A percentile compares a stretch with the other conserved stretches of the same genome.
Evolutionary conservation across 2,888 invertebrate genomes (phyloP).

Genomic region (Drosophila anomelani): DNA sequence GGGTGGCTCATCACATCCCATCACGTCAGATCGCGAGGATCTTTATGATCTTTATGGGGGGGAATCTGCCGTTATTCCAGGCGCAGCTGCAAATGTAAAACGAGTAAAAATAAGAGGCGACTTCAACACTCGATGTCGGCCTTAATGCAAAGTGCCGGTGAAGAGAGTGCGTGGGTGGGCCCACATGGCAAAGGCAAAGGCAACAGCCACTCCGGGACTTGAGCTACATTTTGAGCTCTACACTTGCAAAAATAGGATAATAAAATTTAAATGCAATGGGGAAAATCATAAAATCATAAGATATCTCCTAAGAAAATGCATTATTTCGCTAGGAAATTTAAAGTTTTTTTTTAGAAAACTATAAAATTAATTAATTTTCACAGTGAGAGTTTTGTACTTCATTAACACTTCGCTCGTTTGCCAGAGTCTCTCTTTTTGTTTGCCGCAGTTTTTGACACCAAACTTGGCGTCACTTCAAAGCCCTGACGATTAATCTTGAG

Average conservation of each 20-base stretch:
- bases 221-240: not conserved
- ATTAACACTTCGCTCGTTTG: conserved; percentile 32
- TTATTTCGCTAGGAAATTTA: not conserved
- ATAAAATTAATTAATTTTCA: not conserved
- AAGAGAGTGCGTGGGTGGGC: conserved; percentile 44
- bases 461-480: conserved; percentile 39
- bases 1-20: conserved; percentile 55
- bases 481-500: conserved; percentile 40
- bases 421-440: conserved; percentile 14
- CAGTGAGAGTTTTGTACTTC: conserved; percentile 23
- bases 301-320: not conserved
- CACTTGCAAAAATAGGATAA: conserved; percentile 4
- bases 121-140: conserved; percentile 45
- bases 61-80: conserved; percentile 38
- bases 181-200: conserved; percentile 24
- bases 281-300: too few relatives aligned
- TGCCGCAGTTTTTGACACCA: conserved; percentile 36
- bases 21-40: conserved; percentile 6
- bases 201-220: conserved; percentile 18
- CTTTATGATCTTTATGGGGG: conserved; percentile 24
- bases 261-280: not conserved
- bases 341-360: too few relatives aligned
- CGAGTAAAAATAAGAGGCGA: conserved; percentile 25
- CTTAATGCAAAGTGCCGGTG: conserved; percentile 42
- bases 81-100: conserved; percentile 33